phyloP scores from a whole-genome alignment of 2,113 vertebrate genomes.

The Bubalus kerabau region DNA sequence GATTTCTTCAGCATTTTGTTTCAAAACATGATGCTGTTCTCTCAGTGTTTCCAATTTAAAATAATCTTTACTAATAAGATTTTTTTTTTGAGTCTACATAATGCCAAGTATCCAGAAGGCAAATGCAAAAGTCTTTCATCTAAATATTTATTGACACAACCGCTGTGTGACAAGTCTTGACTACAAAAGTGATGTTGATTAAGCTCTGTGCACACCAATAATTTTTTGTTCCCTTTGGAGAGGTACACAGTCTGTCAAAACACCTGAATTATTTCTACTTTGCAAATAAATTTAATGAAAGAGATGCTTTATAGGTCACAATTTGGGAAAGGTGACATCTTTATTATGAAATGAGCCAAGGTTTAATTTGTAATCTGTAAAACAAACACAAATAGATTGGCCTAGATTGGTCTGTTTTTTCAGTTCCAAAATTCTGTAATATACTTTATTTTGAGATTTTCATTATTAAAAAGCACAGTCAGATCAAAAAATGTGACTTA shows the following conservation, averaged over 20 bases:
- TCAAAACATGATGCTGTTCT: not conserved
- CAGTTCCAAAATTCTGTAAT: not conserved
- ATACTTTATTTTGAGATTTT: conserved; percentile 15
- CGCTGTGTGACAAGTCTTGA: not conserved
- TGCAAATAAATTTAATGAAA: conserved; percentile 1
- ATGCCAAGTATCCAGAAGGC: not conserved
- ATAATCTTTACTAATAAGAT: not conserved
- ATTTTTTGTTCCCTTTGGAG: not conserved
- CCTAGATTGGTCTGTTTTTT: not conserved
- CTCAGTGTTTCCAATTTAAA: conserved; percentile 1
- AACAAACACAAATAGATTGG: not conserved
- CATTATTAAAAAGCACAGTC: not conserved
- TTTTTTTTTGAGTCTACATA: not conserved
- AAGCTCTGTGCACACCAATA: not conserved
- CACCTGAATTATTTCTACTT: not conserved
- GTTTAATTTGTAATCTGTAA: not conserved
- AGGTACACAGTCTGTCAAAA: not conserved
- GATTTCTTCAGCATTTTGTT: not conserved
- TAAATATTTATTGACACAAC: not conserved
- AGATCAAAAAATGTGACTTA: not conserved
- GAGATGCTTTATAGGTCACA: not conserved
- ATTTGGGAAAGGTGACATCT: not conserved
- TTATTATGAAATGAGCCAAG: not conserved
- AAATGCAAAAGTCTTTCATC: not conserved
- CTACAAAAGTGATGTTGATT: not conserved